phyloP scores from a whole-genome alignment of 2,113 vertebrate genomes.

The Hypanus sabinus region DNA sequence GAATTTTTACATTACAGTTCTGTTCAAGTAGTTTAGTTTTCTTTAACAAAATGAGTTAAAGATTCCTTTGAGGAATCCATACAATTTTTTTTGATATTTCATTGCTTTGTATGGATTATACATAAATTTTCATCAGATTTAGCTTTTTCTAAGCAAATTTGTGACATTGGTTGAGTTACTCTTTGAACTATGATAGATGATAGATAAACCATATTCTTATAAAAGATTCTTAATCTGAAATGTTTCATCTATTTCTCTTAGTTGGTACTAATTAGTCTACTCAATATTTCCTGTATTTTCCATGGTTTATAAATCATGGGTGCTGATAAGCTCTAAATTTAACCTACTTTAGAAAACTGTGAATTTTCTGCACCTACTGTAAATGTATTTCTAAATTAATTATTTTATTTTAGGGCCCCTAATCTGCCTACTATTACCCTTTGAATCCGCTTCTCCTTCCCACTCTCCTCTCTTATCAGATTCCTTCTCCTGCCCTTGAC shows the following conservation, averaged over 20 bases:
- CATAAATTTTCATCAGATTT: neutral
- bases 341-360: neutral
- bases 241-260: no score
- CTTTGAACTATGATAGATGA: neutral
- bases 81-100: neutral
- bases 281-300: no score
- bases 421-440: no score
- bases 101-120: neutral
- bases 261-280: no score
- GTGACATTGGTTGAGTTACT: neutral
- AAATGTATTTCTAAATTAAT: no score
- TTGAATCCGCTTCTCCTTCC: no score
- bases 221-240: no score
- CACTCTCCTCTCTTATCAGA: no score
- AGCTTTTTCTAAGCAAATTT: neutral
- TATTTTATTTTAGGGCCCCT: no score
- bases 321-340: no score
- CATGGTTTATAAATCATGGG: no score
- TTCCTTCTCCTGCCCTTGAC: no score
- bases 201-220: neutral
- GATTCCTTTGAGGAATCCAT: neutral
- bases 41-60: neutral
- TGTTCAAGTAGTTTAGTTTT: neutral
- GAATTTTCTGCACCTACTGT: neutral
- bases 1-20: neutral